Base-by-base conservation (phyloP, 1,140 invertebrate species). In the Drosophila pseudoobscura region DNA sequence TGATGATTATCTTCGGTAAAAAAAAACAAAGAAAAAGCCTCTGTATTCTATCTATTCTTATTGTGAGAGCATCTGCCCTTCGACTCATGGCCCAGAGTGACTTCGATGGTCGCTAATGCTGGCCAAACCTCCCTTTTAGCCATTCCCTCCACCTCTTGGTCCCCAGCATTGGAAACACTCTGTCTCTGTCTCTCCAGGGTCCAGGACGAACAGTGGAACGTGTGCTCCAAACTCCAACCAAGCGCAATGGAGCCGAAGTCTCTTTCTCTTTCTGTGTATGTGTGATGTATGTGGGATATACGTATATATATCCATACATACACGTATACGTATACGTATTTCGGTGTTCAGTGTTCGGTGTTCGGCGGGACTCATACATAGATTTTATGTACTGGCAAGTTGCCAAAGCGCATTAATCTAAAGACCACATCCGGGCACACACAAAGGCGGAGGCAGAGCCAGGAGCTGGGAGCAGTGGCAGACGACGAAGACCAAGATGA, bases 381-480 rank as follows among this genome's bases (percentile, higher is more conserved):
- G 69, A 82, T 87, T 85, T 87, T 87, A 85, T 85, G 62, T 85
- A 87, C 82, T 85, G 82, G 82, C 82, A 85, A 87, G 78, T 80
- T 75, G 84, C 82, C 82, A 85, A 85, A 85, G 82, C 82, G 82
- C 83, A 87, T 85, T 85, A 85, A 85, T 85, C 82, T 85, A 85
- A 85, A 82, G 82, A 85, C 82, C 82, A 85, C 82, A 85, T 85
- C 82, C 82, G 82, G 73, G 80, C 80, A 77, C 58, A 85, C 77
- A 85, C 35, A 57, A 57, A 47, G 43, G 43, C 43, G 26, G 26
- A 9, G 11, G 6, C 7, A 24, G 24, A n/a, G 8, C 20, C 15
- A 20, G 15, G 9, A 29, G 22, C 35, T 5, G 4, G 31, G 9
- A 35, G 31, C 31, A 11, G 9, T 9, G 31, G 31, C 35, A 39